A percentile compares a stretch with the other conserved stretches of the same genome.
Evolutionary conservation across 2,113 vertebrate genomes (phyloP).

Genomic region (Macaca fascicularis): T2T-MFA8v1.1 NC_088390.1:68161501-68162000

Average conservation of each 20-base stretch:
- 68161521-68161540: not conserved
- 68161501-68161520: too few species aligned
- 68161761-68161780: not conserved
- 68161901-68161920: not conserved
- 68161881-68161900: not conserved
- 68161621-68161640: conserved; percentile 25
- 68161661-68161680: conserved; percentile 19
- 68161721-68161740: not conserved
- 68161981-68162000: conserved; percentile 3
- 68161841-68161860: not conserved
- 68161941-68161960: not conserved
- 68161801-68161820: not conserved
- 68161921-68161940: not conserved
- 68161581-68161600: not conserved
- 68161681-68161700: not conserved
- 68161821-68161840: not conserved
- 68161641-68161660: conserved; percentile 12
- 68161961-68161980: not conserved
- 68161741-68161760: not conserved
- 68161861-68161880: conserved; percentile 2
- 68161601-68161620: not conserved
- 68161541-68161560: not conserved
- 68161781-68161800: not conserved
- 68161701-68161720: not conserved
- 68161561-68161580: conserved; percentile 11